A percentile compares a stretch with the other conserved stretches of the same genome.
Evolutionary conservation across 2,888 invertebrate genomes (phyloP).

Genomic region (Rotaria sp.): DNA sequence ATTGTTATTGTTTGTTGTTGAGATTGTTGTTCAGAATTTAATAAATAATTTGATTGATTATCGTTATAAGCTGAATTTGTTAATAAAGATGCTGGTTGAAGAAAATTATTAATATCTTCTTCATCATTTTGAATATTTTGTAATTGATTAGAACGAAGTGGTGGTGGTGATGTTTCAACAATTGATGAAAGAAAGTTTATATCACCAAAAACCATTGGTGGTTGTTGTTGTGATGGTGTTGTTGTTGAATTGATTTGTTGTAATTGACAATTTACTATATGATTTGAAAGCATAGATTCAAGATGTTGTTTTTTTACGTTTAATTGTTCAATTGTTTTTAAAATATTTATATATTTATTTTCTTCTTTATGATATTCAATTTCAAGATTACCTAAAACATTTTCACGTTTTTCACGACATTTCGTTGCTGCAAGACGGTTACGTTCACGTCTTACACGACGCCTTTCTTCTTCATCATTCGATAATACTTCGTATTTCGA

Average conservation of each 20-base stretch:
- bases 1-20: not conserved
- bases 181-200: too few relatives aligned
- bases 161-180: not conserved
- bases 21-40: not conserved
- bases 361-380: not conserved
- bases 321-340: not conserved
- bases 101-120: not conserved
- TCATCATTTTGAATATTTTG: not conserved
- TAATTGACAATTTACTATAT: not conserved
- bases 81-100: not conserved
- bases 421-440: constrained; percentile 4
- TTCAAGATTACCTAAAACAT: not conserved
- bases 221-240: not conserved
- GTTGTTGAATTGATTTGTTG: not conserved
- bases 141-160: not conserved
- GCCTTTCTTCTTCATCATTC: not conserved
- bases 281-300: not conserved
- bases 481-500: constrained; percentile 7
- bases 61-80: not conserved
- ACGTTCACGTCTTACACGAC: not conserved
- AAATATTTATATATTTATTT: not conserved
- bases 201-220: not conserved
- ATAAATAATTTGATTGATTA: not conserved
- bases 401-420: constrained; percentile 29
- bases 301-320: not conserved